These are phyloP conservation scores for Bombus sibiricus DNA, from an alignment of 1,140 invertebrate genomes.

Conservation along the genomic window DNA sequence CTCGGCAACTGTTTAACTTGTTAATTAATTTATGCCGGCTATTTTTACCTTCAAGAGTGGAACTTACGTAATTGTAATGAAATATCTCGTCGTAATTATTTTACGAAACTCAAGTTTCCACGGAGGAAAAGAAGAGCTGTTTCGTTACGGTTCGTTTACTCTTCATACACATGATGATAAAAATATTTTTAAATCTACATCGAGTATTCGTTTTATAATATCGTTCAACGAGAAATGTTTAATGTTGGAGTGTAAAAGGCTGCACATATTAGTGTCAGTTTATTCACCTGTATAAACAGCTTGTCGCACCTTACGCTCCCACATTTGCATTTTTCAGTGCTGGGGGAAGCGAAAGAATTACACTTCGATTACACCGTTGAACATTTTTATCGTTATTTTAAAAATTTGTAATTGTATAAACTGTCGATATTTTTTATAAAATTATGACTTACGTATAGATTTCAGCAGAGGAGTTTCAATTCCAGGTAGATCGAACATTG, in stretches of 20 bases:
- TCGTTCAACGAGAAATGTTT: not conserved
- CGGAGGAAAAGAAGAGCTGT: not conserved
- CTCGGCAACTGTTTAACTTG: not conserved
- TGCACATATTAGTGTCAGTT: slow-evolving; percentile 30
- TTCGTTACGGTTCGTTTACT: slow-evolving; percentile 39
- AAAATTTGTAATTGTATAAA: not conserved
- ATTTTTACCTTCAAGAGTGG: not conserved
- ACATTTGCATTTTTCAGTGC: not conserved
- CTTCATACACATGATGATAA: slow-evolving; percentile 2
- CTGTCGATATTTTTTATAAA: too few relatives aligned
- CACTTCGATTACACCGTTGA: not conserved
- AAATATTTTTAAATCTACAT: slow-evolving; percentile 4
- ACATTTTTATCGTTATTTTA: not conserved
- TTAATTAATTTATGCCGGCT: slow-evolving; percentile 5
- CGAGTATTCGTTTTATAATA: not conserved
- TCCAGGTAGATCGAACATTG: too few relatives aligned
- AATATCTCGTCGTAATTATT: slow-evolving; percentile 24
- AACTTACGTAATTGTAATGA: not conserved
- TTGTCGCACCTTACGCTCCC: not conserved
- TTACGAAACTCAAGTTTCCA: not conserved
- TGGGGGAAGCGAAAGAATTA: not conserved
- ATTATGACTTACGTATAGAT: too few relatives aligned
- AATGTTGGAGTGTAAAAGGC: slow-evolving; percentile 9
- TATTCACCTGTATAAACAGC: slow-evolving; percentile 57
- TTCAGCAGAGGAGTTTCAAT: too few relatives aligned